Evolutionary conservation across 2,888 invertebrate species (phyloP).

Genomic region (Scelioninae gen. 1): DNA sequence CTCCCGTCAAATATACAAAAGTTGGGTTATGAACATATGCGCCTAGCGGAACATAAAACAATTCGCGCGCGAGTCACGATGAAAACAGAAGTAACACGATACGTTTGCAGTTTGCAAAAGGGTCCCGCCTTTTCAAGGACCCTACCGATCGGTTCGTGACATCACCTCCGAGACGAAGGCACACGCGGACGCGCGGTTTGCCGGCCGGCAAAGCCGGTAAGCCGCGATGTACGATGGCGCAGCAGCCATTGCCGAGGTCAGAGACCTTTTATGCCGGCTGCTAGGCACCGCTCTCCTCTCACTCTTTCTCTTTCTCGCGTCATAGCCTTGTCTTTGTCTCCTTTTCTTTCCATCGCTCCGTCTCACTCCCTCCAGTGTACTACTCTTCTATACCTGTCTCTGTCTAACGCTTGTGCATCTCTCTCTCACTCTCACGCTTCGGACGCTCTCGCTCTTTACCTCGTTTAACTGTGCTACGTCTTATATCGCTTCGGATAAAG

Average conservation of each 20-base stretch:
- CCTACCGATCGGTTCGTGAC: slow-evolving; percentile 75
- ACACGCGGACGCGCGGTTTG: slow-evolving; percentile 75
- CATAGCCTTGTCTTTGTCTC: too few species aligned
- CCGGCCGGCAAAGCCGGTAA: slow-evolving; percentile 65
- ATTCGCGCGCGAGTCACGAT: slow-evolving; percentile 59
- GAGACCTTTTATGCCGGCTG: slow-evolving; percentile 82
- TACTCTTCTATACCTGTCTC: too few species aligned
- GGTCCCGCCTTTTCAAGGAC: slow-evolving; percentile 69
- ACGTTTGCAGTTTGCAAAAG: slow-evolving; percentile 57
- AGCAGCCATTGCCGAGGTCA: slow-evolving; percentile 81
- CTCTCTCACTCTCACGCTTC: slow-evolving; percentile 35
- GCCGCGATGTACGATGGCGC: slow-evolving; percentile 69
- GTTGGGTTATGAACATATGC: slow-evolving; percentile 39
- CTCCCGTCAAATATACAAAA: slow-evolving; percentile 37
- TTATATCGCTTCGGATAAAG: slow-evolving; percentile 61
- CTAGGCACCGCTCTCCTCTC: slow-evolving; percentile 75
- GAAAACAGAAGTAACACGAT: slow-evolving; percentile 68
- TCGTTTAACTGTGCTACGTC: slow-evolving; percentile 72
- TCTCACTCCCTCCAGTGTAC: too few species aligned
- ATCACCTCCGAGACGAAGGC: slow-evolving; percentile 76
- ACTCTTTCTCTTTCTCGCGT: slow-evolving; percentile 67
- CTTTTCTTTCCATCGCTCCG: slow-evolving; percentile 15
- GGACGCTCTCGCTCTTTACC: slow-evolving; percentile 51
- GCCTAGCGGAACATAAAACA: slow-evolving; percentile 52
- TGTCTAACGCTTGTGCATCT: too few species aligned